phyloP scores from a whole-genome alignment of 1,140 invertebrate genomes.

The Idris sp. region DNA sequence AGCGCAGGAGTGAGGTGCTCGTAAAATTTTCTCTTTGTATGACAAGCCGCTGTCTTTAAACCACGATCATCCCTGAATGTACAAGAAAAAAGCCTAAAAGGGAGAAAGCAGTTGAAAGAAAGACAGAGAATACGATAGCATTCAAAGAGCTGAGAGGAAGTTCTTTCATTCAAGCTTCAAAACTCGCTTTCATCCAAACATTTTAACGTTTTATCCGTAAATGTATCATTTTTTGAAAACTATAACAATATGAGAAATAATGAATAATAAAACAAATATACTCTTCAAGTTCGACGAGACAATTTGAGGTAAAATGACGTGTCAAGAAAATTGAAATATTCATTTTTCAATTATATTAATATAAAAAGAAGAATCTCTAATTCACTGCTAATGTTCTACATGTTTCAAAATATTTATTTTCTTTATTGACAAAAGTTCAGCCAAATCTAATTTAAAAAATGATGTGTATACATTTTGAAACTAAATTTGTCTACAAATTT shows the following conservation, averaged over 20 bases:
- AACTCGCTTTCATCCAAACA: slow-evolving; percentile 67
- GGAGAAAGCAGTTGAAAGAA: slow-evolving; percentile 45
- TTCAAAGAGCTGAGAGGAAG: slow-evolving; percentile 59
- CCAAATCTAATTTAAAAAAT: no score
- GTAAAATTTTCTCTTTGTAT: slow-evolving; percentile 75
- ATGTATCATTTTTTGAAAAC: slow-evolving; percentile 48
- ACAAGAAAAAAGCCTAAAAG: slow-evolving; percentile 43
- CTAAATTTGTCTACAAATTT: no score
- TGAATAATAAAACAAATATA: slow-evolving; percentile 49
- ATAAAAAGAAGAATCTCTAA: no score
- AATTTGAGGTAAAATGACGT: no score
- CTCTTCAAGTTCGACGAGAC: no score
- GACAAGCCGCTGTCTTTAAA: slow-evolving; percentile 71
- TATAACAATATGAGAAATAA: slow-evolving; percentile 51
- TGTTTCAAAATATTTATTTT: no score
- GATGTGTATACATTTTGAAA: no score
- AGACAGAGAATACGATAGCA: slow-evolving; percentile 49
- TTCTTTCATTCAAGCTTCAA: slow-evolving; percentile 72
- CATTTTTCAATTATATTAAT: no score
- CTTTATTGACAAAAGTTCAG: no score
- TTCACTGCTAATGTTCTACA: no score
- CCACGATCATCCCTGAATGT: slow-evolving; percentile 70
- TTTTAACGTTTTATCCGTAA: slow-evolving; percentile 57
- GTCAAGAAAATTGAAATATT: slow-evolving; percentile 2
- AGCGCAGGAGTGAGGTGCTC: slow-evolving; percentile 62